Conservation (phyloP, 2,888 invertebrate species). For the Celastrina argiolus region DNA sequence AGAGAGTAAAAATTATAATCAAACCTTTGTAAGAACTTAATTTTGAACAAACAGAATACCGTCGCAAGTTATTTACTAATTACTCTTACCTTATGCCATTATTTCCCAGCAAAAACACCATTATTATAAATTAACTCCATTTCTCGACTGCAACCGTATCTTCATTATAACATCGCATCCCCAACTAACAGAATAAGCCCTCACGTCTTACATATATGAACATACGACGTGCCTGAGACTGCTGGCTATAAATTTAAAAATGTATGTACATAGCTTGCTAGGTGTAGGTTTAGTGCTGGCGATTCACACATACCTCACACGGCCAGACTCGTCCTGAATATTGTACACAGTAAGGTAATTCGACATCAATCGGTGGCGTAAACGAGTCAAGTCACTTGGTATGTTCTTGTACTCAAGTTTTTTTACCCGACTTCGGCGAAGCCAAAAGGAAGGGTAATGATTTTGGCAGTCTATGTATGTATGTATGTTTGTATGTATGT, state of each 20-base stretch:
- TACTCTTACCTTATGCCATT: background rate
- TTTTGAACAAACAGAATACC: too few species aligned
- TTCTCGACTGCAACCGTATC: background rate
- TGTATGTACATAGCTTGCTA: constrained; percentile 40
- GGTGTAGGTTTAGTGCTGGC: constrained; percentile 32
- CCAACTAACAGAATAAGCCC: constrained; percentile 28
- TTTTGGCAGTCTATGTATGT: too few species aligned
- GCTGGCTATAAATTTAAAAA: constrained; percentile 52
- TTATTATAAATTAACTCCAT: background rate
- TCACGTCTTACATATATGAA: constrained; percentile 37
- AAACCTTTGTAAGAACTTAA: too few species aligned
- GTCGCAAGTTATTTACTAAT: background rate
- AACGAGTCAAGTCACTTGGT: too few species aligned
- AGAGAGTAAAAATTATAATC: too few species aligned
- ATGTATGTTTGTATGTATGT: too few species aligned
- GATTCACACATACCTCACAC: constrained; percentile 21
- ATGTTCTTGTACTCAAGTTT: too few species aligned
- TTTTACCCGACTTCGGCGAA: too few species aligned
- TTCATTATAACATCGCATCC: constrained; percentile 25
- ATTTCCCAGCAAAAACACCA: background rate
- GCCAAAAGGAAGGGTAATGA: too few species aligned
- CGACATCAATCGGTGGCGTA: too few species aligned
- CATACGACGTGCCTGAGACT: constrained; percentile 34
- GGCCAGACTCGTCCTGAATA: background rate
- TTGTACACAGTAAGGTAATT: background rate